Evolutionary conservation across 2,888 invertebrate genomes (phyloP).

Genomic region (Eupithecia insigniata): DNA sequence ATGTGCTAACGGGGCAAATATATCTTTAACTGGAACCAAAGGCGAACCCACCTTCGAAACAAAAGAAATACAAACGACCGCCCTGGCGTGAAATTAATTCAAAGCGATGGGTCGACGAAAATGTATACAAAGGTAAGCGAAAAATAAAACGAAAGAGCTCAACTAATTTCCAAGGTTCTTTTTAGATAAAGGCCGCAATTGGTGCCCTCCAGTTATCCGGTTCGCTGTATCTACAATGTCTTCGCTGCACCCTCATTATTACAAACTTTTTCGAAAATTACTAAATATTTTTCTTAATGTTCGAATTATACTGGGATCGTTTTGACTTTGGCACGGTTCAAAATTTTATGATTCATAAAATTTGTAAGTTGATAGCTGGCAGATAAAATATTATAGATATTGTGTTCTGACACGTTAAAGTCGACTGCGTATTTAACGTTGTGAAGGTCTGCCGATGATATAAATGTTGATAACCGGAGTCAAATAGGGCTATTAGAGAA

Average conservation of each 20-base stretch:
- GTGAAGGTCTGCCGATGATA: slow-evolving; percentile 61
- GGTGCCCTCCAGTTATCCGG: slow-evolving; percentile 64
- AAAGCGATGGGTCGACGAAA: slow-evolving; percentile 75
- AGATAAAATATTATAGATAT: slow-evolving; percentile 61
- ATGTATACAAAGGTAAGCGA: slow-evolving; percentile 76
- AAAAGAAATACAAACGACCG: slow-evolving; percentile 78
- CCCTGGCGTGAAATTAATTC: slow-evolving; percentile 77
- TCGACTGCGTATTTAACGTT: slow-evolving; percentile 60
- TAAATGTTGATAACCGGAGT: slow-evolving; percentile 68
- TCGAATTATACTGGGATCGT: slow-evolving; percentile 44
- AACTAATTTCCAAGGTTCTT: slow-evolving; percentile 70
- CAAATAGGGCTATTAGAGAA: slow-evolving; percentile 65
- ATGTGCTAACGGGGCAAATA: slow-evolving; percentile 76
- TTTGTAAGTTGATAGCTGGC: slow-evolving; percentile 51
- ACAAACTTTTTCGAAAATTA: slow-evolving; percentile 45
- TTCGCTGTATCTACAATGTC: slow-evolving; percentile 50
- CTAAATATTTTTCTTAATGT: slow-evolving; percentile 43
- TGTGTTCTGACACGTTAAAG: slow-evolving; percentile 63
- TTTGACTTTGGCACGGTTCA: slow-evolving; percentile 43
- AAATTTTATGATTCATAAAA: slow-evolving; percentile 47
- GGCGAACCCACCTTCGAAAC: slow-evolving; percentile 69
- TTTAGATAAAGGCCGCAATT: slow-evolving; percentile 69
- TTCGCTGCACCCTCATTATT: slow-evolving; percentile 45
- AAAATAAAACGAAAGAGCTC: slow-evolving; percentile 73
- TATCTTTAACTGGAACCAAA: slow-evolving; percentile 71